Conservation (phyloP, 2,888 invertebrate genomes). For the Nebria brevicollis region DNA sequence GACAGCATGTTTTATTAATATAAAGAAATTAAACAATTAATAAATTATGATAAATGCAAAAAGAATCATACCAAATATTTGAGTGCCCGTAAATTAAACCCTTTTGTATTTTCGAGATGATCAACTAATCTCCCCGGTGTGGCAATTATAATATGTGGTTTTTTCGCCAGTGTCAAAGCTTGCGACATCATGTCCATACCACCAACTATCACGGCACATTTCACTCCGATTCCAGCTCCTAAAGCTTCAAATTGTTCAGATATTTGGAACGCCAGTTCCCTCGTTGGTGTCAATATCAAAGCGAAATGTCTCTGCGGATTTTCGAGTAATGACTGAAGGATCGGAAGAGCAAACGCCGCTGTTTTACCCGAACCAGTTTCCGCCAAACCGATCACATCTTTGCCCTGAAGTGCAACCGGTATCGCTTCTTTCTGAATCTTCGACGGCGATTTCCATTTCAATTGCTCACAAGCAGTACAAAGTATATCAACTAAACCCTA, state of each 20-base stretch:
- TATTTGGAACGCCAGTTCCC: slow-evolving; percentile 98
- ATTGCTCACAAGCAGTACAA: slow-evolving; percentile 88
- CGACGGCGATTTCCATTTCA: slow-evolving; percentile 95
- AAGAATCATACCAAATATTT: slow-evolving; percentile 77
- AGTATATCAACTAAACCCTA: slow-evolving; percentile 92
- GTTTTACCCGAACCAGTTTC: slow-evolving; percentile 98
- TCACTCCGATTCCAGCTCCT: slow-evolving; percentile 91
- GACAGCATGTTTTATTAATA: no score
- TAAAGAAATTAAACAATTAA: no score
- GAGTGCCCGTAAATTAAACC: slow-evolving; percentile 89
- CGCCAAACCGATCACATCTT: slow-evolving; percentile 71
- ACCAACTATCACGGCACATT: slow-evolving; percentile 96
- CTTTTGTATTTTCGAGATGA: slow-evolving; percentile 98
- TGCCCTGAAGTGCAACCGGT: slow-evolving; percentile 89
- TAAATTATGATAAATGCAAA: no score
- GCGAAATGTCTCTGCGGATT: slow-evolving; percentile 95
- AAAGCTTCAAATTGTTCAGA: slow-evolving; percentile 98
- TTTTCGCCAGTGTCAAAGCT: slow-evolving; percentile 88
- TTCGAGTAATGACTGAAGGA: slow-evolving; percentile 89
- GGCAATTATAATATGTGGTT: slow-evolving; percentile 96
- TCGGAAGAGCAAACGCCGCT: slow-evolving; percentile 96
- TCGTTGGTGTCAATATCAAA: slow-evolving; percentile 92
- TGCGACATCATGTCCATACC: slow-evolving; percentile 99
- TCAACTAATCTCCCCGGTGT: slow-evolving; percentile 96
- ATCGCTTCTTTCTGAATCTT: slow-evolving; percentile 96